Conservation (phyloP, 2,888 invertebrate genomes). For the Galerucella nymphaeae region DNA sequence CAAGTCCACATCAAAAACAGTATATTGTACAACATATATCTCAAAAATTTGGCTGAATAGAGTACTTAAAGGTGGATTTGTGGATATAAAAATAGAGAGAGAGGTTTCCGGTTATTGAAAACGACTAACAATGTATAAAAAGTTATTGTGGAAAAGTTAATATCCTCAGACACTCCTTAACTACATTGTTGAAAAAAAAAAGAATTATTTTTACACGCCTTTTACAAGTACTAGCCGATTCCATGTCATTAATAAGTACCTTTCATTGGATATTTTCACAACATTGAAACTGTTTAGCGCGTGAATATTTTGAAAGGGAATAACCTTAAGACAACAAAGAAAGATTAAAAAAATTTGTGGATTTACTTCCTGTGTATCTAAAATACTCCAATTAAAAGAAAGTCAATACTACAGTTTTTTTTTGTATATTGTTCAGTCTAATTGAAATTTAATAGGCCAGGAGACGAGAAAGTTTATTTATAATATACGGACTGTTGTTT, state of each 20-base stretch:
- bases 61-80: no score
- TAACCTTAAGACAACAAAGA: background rate
- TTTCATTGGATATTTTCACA: no score
- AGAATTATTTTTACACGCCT: no score
- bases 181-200: background rate
- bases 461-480: no score
- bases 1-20: no score
- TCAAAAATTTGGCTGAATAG: no score
- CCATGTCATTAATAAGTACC: no score
- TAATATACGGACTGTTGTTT: no score
- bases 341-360: background rate
- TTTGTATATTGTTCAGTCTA: background rate
- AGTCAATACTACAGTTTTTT: background rate
- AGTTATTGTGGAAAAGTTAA: background rate
- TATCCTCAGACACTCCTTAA: background rate
- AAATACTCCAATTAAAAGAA: background rate
- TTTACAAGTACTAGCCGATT: no score
- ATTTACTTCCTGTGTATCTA: background rate
- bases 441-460: background rate
- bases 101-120: background rate
- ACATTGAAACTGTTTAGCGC: no score
- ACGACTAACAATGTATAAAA: background rate
- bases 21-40: no score
- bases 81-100: background rate
- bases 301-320: background rate